Evolutionary conservation across 1,140 invertebrate genomes (phyloP).

Genomic region (Drosophila dunni): DNA sequence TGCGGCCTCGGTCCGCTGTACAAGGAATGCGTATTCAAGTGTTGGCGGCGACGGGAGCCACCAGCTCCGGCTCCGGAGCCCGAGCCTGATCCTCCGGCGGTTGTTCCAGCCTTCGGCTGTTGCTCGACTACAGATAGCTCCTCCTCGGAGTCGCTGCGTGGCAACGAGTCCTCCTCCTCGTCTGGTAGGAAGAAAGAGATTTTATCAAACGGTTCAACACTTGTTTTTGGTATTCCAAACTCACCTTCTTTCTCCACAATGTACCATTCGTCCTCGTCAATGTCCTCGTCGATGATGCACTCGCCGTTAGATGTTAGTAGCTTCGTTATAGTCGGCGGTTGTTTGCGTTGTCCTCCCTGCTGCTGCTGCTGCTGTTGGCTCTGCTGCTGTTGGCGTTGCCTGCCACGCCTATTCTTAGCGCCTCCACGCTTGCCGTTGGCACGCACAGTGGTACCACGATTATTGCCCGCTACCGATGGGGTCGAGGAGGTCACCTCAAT

Average conservation of each 20-base stretch:
- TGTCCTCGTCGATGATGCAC: conserved; percentile 57
- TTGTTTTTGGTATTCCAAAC: conserved; percentile 18
- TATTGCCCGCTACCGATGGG: conserved; percentile 74
- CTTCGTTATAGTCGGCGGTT: conserved; percentile 61
- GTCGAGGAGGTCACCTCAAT: conserved; percentile 79
- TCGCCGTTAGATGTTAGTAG: conserved; percentile 60
- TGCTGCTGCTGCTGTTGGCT: conserved; percentile 36
- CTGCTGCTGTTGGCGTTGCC: conserved; percentile 47
- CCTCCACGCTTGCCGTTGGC: conserved; percentile 49
- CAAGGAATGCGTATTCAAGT: conserved; percentile 75
- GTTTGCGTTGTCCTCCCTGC: conserved; percentile 61
- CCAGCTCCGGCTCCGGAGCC: conserved; percentile 17
- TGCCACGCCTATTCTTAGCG: conserved; percentile 66
- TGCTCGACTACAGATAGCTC: conserved; percentile 69
- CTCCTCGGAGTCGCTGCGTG: conserved; percentile 80
- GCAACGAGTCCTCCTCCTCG: conserved; percentile 73
- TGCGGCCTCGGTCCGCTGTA: conserved; percentile 72
- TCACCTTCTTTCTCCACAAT: conserved; percentile 82
- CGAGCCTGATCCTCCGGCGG: conserved; percentile 7
- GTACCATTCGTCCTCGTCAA: conserved; percentile 83
- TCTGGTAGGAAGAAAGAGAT: conserved; percentile 42
- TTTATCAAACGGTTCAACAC: too few species aligned
- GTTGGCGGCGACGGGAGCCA: conserved; percentile 52
- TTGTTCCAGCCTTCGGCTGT: conserved; percentile 36
- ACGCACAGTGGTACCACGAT: conserved; percentile 54